phyloP scores from a whole-genome alignment of 2,888 invertebrate species.

The Mimas tiliae region DNA sequence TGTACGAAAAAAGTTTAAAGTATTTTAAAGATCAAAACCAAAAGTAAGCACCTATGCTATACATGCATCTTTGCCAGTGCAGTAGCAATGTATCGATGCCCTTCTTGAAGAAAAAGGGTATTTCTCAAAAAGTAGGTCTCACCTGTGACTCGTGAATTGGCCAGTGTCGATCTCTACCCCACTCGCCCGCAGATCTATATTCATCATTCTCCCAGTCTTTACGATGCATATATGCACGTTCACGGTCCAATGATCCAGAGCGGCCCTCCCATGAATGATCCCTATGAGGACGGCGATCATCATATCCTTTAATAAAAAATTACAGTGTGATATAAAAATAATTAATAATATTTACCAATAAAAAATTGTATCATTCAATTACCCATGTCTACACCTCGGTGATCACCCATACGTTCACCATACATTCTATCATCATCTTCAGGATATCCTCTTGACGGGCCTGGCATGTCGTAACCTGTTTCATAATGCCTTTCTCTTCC shows the following conservation, averaged over 20 bases:
- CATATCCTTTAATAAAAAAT: conserved; percentile 63
- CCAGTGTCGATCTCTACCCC: conserved; percentile 80
- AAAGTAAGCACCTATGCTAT: too few species aligned
- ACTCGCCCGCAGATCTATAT: conserved; percentile 81
- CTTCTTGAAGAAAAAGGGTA: too few species aligned
- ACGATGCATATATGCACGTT: conserved; percentile 77
- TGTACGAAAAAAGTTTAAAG: too few species aligned
- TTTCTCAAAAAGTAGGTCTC: conserved; percentile 32
- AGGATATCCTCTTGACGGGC: conserved; percentile 77
- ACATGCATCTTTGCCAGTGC: too few species aligned
- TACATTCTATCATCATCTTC: conserved; percentile 83
- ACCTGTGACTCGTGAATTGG: conserved; percentile 79
- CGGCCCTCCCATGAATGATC: conserved; percentile 85
- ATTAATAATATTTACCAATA: conserved; percentile 40
- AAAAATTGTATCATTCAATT: conserved; percentile 36
- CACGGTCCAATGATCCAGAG: conserved; percentile 76
- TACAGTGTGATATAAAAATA: conserved; percentile 30
- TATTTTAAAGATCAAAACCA: too few species aligned
- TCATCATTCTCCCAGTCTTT: conserved; percentile 84
- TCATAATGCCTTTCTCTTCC: conserved; percentile 79
- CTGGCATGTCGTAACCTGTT: conserved; percentile 73
- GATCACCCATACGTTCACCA: conserved; percentile 75
- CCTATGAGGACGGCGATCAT: conserved; percentile 78
- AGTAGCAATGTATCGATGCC: too few species aligned
- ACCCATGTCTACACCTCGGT: conserved; percentile 76